Evolutionary conservation across 2,888 invertebrate species (phyloP).

Genomic region (Zele albiditarsus): DNA sequence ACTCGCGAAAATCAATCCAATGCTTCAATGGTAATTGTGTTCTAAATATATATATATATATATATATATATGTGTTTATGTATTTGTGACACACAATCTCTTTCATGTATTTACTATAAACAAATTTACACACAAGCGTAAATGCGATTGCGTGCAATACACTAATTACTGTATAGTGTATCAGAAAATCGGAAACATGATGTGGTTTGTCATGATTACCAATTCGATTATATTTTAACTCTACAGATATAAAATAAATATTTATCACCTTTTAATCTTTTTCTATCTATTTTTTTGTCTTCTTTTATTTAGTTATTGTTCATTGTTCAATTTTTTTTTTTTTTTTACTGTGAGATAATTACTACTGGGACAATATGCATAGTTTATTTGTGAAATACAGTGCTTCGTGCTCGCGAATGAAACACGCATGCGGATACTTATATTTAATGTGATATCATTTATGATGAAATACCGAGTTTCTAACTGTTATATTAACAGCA

Average conservation of each 20-base stretch:
- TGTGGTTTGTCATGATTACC: background rate
- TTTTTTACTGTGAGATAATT: background rate
- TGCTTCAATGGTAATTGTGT: constrained; percentile 23
- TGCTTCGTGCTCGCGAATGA: background rate
- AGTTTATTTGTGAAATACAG: background rate
- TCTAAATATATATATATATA: constrained; percentile 11
- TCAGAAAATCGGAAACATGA: background rate
- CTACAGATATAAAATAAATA: background rate
- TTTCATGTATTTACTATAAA: constrained; percentile 14
- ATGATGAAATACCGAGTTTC: background rate
- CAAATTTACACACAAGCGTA: constrained; percentile 10
- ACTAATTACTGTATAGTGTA: constrained; percentile 28
- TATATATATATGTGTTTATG: background rate
- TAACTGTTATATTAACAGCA: background rate
- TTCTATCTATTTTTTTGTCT: background rate
- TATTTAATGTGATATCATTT: background rate
- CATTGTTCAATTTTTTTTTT: background rate
- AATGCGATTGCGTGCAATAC: constrained; percentile 26
- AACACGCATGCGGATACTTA: background rate
- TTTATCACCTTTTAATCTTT: background rate
- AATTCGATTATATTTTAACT: background rate
- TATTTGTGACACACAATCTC: background rate
- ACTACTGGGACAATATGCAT: background rate
- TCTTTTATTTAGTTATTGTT: background rate
- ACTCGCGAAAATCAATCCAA: constrained; percentile 36